phyloP scores from a whole-genome alignment of 2,797 vertebrate species.

The Neosalanx taihuensis region DNA sequence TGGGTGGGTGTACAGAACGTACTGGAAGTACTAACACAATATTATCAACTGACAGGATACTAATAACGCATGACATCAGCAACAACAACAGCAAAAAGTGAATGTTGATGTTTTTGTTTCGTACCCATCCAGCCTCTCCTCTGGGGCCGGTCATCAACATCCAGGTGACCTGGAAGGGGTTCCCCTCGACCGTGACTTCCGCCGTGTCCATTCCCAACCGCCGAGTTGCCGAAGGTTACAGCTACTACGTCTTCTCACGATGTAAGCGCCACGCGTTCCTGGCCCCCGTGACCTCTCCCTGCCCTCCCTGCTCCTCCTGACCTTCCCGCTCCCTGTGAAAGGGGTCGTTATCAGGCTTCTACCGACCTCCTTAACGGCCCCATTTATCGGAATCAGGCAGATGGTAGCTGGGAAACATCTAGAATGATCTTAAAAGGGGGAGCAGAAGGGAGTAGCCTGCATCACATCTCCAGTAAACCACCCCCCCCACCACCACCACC shows the following conservation, averaged over 20 bases:
- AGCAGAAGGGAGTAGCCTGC: background rate
- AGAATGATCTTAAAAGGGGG: background rate
- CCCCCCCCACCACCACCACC: background rate
- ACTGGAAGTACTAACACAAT: background rate
- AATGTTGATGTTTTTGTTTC: background rate
- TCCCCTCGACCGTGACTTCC: constrained; percentile 73
- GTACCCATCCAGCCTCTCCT: constrained; percentile 47
- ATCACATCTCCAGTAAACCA: background rate
- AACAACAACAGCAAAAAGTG: background rate
- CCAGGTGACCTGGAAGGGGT: constrained; percentile 62
- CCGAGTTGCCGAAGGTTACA: constrained; percentile 79
- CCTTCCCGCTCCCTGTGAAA: background rate
- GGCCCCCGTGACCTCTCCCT: background rate
- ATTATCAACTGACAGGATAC: background rate
- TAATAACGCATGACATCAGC: background rate
- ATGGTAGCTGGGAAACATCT: background rate
- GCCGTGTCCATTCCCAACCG: constrained; percentile 80
- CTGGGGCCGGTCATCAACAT: constrained; percentile 74
- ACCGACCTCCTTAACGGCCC: too few species aligned
- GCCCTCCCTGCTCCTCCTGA: background rate
- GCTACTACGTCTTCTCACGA: constrained; percentile 85
- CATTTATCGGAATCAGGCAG: too few species aligned
- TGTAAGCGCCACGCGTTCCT: constrained; percentile 70
- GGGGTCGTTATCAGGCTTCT: too few species aligned
- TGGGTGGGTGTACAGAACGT: too few species aligned